Evolutionary conservation across 64 coral and sea anemone genomes (phyloP), one percentile per base, ranked within the genome.

Genomic region (Stichodactyla mertensii): DNA sequence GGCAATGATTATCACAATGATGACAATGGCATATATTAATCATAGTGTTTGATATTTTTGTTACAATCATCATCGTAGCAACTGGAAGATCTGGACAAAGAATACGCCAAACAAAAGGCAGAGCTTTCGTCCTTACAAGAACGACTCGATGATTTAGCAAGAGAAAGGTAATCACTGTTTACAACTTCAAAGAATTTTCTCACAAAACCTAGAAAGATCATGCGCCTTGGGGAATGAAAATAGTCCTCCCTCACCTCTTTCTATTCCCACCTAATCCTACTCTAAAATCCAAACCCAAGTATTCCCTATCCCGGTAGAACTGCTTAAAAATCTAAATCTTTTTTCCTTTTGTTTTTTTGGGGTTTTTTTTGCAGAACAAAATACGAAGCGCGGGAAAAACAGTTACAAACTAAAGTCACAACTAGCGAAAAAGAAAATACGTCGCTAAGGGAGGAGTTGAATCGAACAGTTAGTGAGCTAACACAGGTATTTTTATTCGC

Each of bases 361-460:
- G 3, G 2, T 71, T 24, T 28, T 74, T 61, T 88, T 87, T 2
- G 57, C 71, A 97, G 94, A 82, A 90, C 90, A 7, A 97, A 97
- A 24, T 97, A 90, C 87, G 94, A 97, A 90, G 82, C 84, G 20
- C 84, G 91, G 57, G 91, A 89, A 77, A 92, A 87, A 15, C 90
- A 92, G 54, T 88, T 92, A 12, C 94, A 97, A 20, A 85, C 67
- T 18, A 89, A 58, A 86, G 58, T 87, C 79, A 80, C 82, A 36
- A 88, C 57, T 6, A 4, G 88, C 6, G 94, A 97, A 60, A 97
- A 90, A 93, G 94, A 97, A 79, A 97, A 89, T 54, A 90, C 81
- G 13, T 93, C 94, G 5, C 36, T 97, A 18, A 51, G 85, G 28
- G 94, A 93, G 23, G 88, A 97, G 59, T 51, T 97, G 51, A 92